A percentile compares a stretch with the other conserved stretches of the same genome.
Evolutionary conservation across 2,113 vertebrate species (phyloP).

Genomic region (Pyrgilauda ruficollis): DNA sequence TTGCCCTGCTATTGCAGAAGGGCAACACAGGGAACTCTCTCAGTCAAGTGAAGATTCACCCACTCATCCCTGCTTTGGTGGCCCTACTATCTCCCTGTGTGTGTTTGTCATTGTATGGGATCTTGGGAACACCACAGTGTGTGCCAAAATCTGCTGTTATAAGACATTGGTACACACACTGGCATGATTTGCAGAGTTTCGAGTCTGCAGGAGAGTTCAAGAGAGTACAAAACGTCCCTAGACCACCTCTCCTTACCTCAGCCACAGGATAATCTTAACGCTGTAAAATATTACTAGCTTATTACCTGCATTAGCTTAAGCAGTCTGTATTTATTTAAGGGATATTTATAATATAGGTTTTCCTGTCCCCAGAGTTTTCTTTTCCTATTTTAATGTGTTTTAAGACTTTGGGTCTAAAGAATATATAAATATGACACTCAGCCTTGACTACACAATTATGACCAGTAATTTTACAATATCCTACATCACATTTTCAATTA

Average conservation of each 20-base stretch:
- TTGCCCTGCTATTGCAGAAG: neutral
- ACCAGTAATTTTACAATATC: neutral
- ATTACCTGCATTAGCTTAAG: neutral
- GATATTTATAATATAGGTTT: neutral
- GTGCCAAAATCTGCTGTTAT: neutral
- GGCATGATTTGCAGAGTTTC: neutral
- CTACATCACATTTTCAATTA: neutral
- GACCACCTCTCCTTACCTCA: neutral
- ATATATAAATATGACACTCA: neutral
- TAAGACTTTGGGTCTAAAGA: neutral
- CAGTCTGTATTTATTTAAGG: neutral
- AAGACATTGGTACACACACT: rapidly evolving
- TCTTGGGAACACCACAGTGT: rapidly evolving
- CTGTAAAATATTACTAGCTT: neutral
- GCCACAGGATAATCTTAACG: neutral
- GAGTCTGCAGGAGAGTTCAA: neutral
- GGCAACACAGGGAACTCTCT: rapidly evolving
- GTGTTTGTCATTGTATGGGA: neutral
- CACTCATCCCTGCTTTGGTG: neutral
- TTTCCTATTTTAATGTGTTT: neutral
- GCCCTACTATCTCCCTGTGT: rapidly evolving
- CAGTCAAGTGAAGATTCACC: neutral
- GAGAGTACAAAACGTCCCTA: neutral
- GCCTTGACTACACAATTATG: neutral
- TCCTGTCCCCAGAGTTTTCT: neutral